Percentiles rank a stretch among this genome's conserved stretches.
Conservation (phyloP, 1,140 invertebrate genomes). For the Holotrichia oblita region DNA sequence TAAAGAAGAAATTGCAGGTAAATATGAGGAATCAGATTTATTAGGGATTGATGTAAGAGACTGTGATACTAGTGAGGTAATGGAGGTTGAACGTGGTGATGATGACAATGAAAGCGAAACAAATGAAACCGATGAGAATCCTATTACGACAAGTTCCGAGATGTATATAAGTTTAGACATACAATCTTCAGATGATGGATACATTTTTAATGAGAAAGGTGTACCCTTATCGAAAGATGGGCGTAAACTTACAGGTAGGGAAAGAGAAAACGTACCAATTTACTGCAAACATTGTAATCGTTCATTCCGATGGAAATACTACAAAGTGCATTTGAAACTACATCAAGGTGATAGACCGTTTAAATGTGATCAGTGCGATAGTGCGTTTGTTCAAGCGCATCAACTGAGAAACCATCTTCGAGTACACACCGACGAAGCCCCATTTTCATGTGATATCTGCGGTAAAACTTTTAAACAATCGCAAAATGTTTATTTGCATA, state of each 20-base stretch:
- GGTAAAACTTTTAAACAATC: background rate
- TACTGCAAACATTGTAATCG: background rate
- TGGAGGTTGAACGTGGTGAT: conserved; percentile 63
- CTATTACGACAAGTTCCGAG: no score
- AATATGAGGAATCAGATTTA: no score
- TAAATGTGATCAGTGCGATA: conserved; percentile 44
- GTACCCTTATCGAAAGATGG: no score
- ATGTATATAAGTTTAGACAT: no score
- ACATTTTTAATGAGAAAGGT: no score
- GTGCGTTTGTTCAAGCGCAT: conserved; percentile 42
- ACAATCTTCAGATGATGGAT: conserved; percentile 45
- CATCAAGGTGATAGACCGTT: conserved; percentile 47
- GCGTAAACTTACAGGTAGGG: background rate
- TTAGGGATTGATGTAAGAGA: no score
- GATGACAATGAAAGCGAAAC: conserved; percentile 61
- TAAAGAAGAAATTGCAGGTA: no score
- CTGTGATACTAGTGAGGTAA: conserved; percentile 40
- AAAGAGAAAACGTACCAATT: background rate
- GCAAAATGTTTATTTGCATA: no score
- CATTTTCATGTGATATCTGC: conserved; percentile 60
- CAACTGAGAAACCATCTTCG: conserved; percentile 45
- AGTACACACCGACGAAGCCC: conserved; percentile 43
- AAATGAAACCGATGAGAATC: conserved; percentile 47
- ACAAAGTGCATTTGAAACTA: conserved; percentile 43
- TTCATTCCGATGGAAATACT: background rate